Evolutionary conservation across 2,113 vertebrate genomes (phyloP), one percentile per base, ranked within the genome.

Genomic region (Nycticebus coucang): DNA sequence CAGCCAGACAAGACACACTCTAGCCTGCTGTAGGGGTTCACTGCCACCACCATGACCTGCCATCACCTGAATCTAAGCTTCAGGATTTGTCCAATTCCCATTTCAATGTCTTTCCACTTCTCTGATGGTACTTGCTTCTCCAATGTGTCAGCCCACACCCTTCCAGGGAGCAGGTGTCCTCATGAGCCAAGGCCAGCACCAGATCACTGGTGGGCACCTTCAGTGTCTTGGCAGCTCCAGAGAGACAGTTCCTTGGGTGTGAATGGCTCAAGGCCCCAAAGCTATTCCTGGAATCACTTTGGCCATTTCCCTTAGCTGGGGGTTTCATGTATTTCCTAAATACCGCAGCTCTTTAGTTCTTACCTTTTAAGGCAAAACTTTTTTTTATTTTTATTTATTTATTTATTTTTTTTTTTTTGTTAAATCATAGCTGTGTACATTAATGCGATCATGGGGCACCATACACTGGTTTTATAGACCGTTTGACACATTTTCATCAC

Each of bases 21-120:
- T 12, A 17, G 1, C 37, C 68, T 35, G 18, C 55, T 1, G 0
- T 0, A 1, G 26, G 22, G 6, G 24, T 15, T 19, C 9, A 7
- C 4, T 11, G 7, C 22, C 64, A 5, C 12, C 14, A 2, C 15
- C 15, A 0, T 1, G 8, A 55, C 10, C 2, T 5, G 57, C 37
- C 71, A 7, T 62, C 5, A 5, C 17, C 26, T 22, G 30, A 21
- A 41, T 68, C 37, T 26, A 1, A 5, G 1, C 41, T 35, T 72
- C 41, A 35, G 37, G 22, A 17, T 37, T 19, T 21, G 1, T 28
- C 33, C 14, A 7, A 5, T 2, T 35, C 60, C 68, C 2, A 0
- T 1, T 19, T 6, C 53, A 30, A 21, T 12, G 1, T 82, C 35
- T 55, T 26, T 24, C 41, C 17, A 22, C 80, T 53, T 74, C 78